These are phyloP conservation scores for Gnathonemus longibarbis DNA, from an alignment of 2,113 vertebrate genomes.

Conservation along the genomic window DNA sequence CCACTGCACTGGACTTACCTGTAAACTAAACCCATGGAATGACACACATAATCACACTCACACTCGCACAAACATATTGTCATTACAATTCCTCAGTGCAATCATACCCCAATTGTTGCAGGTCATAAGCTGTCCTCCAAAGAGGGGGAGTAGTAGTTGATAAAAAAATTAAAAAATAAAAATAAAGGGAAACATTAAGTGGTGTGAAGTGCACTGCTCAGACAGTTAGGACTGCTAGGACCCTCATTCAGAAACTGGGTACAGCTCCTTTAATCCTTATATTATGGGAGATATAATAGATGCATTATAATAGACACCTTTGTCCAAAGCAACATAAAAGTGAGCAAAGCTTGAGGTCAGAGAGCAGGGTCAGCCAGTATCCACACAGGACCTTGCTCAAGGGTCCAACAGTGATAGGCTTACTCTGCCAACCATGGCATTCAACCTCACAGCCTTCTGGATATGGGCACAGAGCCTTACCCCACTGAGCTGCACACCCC, in stretches of 20 bases:
- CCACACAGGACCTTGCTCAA: not conserved
- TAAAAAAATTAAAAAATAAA: too few species aligned
- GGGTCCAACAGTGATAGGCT: not conserved
- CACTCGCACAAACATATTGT: too few species aligned
- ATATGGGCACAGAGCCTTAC: not conserved
- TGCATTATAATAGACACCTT: not conserved
- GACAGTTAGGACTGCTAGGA: not conserved
- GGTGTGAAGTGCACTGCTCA: not conserved
- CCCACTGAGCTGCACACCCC: not conserved
- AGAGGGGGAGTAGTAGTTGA: too few species aligned
- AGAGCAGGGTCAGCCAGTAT: not conserved
- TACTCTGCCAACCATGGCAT: not conserved
- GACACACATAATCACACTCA: too few species aligned
- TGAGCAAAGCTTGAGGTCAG: not conserved
- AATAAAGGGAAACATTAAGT: too few species aligned
- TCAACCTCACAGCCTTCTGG: not conserved
- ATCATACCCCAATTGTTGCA: too few species aligned
- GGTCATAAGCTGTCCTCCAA: too few species aligned
- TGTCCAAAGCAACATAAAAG: not conserved
- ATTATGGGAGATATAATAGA: slow-evolving; percentile 21
- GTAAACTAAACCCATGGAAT: too few species aligned
- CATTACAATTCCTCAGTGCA: too few species aligned
- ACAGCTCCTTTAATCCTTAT: slow-evolving; percentile 32
- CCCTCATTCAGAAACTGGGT: not conserved
- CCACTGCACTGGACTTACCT: too few species aligned